These are phyloP conservation scores for Glyptemys insculpta DNA, from an alignment of 2,797 vertebrate genomes.

Conservation along the genomic window DNA sequence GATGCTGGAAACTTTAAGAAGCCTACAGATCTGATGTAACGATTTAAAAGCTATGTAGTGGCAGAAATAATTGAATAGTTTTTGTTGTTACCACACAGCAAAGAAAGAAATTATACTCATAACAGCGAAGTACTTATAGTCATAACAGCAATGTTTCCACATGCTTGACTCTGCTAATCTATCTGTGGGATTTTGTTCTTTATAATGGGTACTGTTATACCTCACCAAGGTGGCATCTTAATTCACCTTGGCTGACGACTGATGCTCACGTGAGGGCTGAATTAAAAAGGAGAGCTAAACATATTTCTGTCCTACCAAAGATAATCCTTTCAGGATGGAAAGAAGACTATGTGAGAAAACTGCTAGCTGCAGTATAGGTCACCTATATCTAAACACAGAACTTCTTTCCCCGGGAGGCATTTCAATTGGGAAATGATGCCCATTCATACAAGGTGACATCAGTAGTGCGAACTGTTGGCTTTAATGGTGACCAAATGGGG, in stretches of 20 bases:
- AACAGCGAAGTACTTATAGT: neutral
- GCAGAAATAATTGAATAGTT: neutral
- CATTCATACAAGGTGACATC: neutral
- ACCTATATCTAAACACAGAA: neutral
- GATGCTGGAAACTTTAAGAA: neutral
- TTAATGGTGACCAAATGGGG: rapidly evolving
- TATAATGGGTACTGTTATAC: neutral
- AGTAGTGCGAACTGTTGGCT: neutral
- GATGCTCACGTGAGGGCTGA: neutral
- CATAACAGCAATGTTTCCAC: neutral
- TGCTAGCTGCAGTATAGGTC: neutral
- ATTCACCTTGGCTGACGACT: neutral
- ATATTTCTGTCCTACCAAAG: neutral
- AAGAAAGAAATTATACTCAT: neutral
- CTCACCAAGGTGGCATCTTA: neutral
- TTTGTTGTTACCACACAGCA: neutral
- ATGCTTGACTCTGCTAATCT: neutral
- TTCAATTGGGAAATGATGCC: neutral
- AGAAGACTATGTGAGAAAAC: neutral
- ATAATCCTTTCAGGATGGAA: neutral
- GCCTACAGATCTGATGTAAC: neutral
- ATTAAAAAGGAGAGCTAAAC: neutral
- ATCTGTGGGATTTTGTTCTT: neutral
- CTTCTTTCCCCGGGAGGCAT: rapidly evolving
- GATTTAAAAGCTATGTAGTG: neutral